These are phyloP conservation scores for Aplochiton taeniatus DNA, from an alignment of 2,797 vertebrate species.

Conservation along the genomic window DNA sequence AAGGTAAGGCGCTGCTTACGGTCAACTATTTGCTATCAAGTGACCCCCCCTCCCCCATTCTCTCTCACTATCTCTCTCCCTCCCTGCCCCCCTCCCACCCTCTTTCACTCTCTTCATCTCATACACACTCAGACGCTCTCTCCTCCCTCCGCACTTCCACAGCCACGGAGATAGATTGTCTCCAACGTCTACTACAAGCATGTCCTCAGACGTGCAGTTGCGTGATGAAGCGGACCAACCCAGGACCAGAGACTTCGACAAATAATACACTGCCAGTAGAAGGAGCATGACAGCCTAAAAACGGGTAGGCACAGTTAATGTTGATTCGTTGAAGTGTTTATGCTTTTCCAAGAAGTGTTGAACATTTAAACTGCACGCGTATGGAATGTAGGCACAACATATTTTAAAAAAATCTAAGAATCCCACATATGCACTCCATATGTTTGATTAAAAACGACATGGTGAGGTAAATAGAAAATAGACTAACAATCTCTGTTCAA, in stretches of 20 bases:
- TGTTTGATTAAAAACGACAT: too few species aligned
- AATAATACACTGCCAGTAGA: conserved; percentile 45
- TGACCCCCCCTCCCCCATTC: conserved; percentile 18
- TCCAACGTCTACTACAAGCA: conserved; percentile 69
- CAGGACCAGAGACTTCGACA: conserved; percentile 38
- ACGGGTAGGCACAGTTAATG: conserved; percentile 56
- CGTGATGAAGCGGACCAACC: conserved; percentile 69
- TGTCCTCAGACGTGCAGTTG: conserved; percentile 79
- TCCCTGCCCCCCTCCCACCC: conserved; percentile 18
- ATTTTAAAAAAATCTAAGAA: too few species aligned
- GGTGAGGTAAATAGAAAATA: too few species aligned
- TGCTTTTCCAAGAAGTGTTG: too few species aligned
- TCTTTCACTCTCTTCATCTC: conserved; percentile 16
- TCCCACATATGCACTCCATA: too few species aligned
- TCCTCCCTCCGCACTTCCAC: conserved; percentile 42
- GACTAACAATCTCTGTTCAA: too few species aligned
- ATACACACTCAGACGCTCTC: conserved; percentile 7
- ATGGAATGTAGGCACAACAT: too few species aligned
- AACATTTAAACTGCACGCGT: too few species aligned
- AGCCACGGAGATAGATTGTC: conserved; percentile 58
- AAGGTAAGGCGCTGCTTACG: too few species aligned
- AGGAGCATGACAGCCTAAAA: conserved; percentile 54
- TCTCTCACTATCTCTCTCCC: conserved; percentile 24
- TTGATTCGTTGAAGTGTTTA: too few species aligned
- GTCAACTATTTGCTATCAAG: neutral